Conservation (phyloP, 2,888 invertebrate genomes). For the Ochropleura leucogaster region DNA sequence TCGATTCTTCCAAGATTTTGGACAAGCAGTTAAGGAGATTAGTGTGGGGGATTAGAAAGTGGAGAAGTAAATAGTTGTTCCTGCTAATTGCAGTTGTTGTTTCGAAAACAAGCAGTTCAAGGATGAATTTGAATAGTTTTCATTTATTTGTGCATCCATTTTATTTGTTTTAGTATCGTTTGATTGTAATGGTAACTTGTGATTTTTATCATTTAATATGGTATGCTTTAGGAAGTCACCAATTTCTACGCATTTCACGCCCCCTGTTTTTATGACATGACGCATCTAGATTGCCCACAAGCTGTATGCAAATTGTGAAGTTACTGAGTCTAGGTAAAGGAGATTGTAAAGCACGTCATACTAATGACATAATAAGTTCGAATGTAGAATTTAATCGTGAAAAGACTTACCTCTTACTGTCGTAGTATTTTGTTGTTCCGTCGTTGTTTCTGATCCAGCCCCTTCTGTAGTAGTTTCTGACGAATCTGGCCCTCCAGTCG, state of each 20-base stretch:
- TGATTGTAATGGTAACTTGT: neutral
- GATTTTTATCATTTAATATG: neutral
- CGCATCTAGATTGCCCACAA: neutral
- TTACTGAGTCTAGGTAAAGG: neutral
- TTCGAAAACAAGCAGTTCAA: neutral
- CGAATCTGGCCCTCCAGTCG: no score
- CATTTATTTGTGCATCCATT: neutral
- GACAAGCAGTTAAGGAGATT: conserved; percentile 36
- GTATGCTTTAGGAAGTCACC: no score
- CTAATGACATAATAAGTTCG: neutral
- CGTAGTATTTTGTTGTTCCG: conserved; percentile 7
- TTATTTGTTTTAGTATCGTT: neutral
- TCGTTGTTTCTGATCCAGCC: neutral
- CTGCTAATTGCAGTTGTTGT: neutral
- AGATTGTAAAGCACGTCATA: neutral
- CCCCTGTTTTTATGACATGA: conserved; percentile 1
- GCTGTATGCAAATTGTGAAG: neutral
- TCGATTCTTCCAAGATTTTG: conserved; percentile 38
- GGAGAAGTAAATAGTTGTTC: conserved; percentile 2
- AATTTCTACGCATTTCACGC: neutral
- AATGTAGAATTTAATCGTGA: neutral
- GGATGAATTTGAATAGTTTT: neutral
- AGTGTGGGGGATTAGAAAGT: neutral
- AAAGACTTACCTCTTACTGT: conserved; percentile 22
- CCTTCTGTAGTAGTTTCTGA: neutral